These are phyloP conservation scores for Lamellibrachia satsuma DNA, from an alignment of 2,888 invertebrate species.

Conservation along the genomic window DNA sequence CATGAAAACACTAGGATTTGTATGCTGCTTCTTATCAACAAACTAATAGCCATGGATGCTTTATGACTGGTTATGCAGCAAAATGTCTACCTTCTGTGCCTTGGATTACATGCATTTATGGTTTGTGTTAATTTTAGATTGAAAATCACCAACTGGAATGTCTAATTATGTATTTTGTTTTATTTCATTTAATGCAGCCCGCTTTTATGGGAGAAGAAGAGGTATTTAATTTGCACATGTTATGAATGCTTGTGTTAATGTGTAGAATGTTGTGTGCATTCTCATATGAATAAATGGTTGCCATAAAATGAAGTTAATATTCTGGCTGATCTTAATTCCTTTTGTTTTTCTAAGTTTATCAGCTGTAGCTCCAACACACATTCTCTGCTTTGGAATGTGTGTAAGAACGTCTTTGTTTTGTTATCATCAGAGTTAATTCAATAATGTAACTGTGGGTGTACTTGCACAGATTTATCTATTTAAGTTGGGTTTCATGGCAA, in stretches of 20 bases:
- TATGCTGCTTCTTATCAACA: neutral
- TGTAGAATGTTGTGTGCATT: neutral
- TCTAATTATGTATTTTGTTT: slow-evolving; percentile 12
- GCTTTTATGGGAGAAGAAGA: slow-evolving; percentile 12
- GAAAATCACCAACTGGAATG: neutral
- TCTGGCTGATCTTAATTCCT: neutral
- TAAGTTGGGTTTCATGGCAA: too few species aligned
- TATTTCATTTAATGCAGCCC: neutral
- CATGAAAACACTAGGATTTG: neutral
- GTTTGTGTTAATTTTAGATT: neutral
- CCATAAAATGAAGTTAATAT: neutral
- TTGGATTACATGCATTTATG: too few species aligned
- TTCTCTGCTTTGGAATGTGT: neutral
- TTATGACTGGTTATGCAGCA: neutral
- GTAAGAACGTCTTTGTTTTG: neutral
- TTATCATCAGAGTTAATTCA: too few species aligned
- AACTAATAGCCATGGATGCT: neutral
- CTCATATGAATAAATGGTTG: neutral
- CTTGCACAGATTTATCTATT: too few species aligned
- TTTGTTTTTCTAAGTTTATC: neutral
- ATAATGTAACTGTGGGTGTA: too few species aligned
- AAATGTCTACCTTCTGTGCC: too few species aligned
- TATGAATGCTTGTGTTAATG: neutral
- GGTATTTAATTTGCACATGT: neutral
- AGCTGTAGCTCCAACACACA: neutral